Conservation (phyloP, 2,888 invertebrate species). For the Stramonita haemastoma region DNA sequence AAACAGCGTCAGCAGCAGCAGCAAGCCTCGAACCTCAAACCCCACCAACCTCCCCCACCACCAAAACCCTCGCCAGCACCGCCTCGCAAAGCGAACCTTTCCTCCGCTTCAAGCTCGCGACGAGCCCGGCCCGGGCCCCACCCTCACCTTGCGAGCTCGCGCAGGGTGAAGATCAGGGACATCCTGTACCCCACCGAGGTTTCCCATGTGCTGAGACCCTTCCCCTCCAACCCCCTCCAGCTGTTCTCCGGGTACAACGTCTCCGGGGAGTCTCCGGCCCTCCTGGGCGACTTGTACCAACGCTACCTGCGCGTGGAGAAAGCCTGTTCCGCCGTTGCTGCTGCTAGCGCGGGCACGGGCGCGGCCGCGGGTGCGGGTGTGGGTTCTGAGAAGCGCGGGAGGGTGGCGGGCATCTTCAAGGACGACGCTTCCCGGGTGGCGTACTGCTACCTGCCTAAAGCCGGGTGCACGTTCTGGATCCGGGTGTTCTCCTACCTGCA, state of each 20-base stretch:
- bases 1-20: neutral
- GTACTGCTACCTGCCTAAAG: constrained; percentile 62
- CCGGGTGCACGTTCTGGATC: constrained; percentile 62
- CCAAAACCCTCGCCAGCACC: neutral
- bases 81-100: neutral
- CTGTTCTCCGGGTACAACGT: neutral
- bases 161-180: neutral
- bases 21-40: neutral
- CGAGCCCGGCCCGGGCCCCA: neutral
- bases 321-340: constrained; percentile 21
- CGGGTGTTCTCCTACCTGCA: constrained; percentile 56
- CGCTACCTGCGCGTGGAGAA: neutral
- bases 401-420: constrained; percentile 22
- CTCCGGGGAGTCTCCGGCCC: neutral
- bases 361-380: no score
- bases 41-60: neutral
- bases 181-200: neutral
- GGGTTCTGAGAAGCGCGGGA: neutral
- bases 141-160: neutral
- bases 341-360: no score
- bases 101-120: neutral
- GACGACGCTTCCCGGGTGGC: constrained; percentile 45
- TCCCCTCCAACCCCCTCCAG: neutral
- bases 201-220: neutral
- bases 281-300: neutral